A percentile compares a stretch with the other conserved stretches of the same genome.
phyloP scores from a whole-genome alignment of 2,888 invertebrate species.

The Tenthredo mesomela region DNA sequence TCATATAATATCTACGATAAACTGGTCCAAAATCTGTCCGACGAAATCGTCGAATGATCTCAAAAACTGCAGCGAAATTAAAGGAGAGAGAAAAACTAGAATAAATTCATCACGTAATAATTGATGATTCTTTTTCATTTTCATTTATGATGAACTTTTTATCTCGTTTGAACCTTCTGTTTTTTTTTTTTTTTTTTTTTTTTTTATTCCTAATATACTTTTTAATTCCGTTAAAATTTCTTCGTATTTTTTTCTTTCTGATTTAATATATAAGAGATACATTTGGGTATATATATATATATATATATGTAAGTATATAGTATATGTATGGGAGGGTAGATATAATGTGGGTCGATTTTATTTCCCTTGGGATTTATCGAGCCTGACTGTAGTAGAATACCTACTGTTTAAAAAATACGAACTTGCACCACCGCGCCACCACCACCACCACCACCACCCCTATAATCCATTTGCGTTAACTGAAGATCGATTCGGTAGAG shows the following conservation, averaged over 20 bases:
- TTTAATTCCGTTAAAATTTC: background rate
- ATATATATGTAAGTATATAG: too few relatives aligned
- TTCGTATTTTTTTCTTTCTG: background rate
- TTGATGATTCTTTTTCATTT: background rate
- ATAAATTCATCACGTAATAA: too few relatives aligned
- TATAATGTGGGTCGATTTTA: background rate
- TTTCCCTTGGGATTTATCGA: conserved; percentile 30
- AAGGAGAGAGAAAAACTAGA: too few relatives aligned
- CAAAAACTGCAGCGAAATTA: too few relatives aligned
- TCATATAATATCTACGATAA: background rate
- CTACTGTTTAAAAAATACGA: conserved; percentile 21
- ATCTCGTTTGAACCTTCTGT: background rate
- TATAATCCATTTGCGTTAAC: conserved; percentile 51
- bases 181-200: background rate
- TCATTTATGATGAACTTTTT: background rate
- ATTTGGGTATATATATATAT: background rate
- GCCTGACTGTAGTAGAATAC: background rate
- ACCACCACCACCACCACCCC: background rate
- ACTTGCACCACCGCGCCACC: background rate
- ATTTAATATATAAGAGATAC: background rate
- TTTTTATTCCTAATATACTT: background rate
- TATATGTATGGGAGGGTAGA: background rate
- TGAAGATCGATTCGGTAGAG: conserved; percentile 49
- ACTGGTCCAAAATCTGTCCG: too few relatives aligned
- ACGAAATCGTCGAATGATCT: too few relatives aligned